phyloP scores from a whole-genome alignment of 2,888 invertebrate species.

The Agrotis exclamationis region DNA sequence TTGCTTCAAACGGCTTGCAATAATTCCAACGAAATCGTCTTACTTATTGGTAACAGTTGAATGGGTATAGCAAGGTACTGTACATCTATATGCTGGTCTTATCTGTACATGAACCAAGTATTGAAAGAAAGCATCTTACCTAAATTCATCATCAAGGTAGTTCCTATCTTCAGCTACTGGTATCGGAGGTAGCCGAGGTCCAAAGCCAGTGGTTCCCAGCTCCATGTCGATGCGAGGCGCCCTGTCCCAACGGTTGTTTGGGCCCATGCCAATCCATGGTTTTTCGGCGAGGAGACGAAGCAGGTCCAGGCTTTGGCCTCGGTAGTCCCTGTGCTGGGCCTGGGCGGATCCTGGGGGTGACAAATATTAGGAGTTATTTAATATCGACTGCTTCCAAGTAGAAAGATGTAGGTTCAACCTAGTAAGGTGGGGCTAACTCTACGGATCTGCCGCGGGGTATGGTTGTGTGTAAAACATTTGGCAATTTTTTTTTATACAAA shows the following conservation, averaged over 20 bases:
- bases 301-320: conserved; percentile 77
- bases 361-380: background rate
- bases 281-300: conserved; percentile 78
- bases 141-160: conserved; percentile 74
- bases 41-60: too few relatives aligned
- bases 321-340: conserved; percentile 75
- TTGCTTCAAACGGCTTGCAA: too few relatives aligned
- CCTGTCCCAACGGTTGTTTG: conserved; percentile 73
- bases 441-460: too few relatives aligned
- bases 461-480: too few relatives aligned
- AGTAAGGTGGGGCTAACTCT: too few relatives aligned
- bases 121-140: conserved; percentile 62
- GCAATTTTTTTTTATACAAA: too few relatives aligned
- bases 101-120: background rate
- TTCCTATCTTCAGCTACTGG: conserved; percentile 63
- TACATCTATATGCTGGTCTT: too few relatives aligned
- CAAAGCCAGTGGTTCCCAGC: conserved; percentile 55
- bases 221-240: conserved; percentile 67
- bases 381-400: too few relatives aligned
- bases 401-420: too few relatives aligned
- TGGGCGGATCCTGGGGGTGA: conserved; percentile 73
- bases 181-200: conserved; percentile 42
- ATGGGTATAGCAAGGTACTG: too few relatives aligned
- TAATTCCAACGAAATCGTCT: too few relatives aligned
- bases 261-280: conserved; percentile 70